These are phyloP conservation scores for Caenorhabditis remanei DNA, from an alignment of 1,140 invertebrate species.

Conservation along the genomic window DNA sequence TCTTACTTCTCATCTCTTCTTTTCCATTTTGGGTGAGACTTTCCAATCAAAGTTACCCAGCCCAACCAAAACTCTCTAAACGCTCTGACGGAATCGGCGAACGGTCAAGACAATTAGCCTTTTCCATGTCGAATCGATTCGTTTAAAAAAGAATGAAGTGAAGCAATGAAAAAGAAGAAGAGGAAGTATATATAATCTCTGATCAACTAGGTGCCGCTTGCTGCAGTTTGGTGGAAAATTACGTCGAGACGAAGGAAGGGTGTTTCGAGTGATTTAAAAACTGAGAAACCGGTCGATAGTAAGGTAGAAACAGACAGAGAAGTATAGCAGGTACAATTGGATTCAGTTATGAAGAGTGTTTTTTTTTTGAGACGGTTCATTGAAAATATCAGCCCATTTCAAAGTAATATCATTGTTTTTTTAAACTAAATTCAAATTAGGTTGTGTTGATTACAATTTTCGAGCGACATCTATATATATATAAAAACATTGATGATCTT, in stretches of 20 bases:
- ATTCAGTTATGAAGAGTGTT: too few relatives aligned
- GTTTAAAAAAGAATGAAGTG: not conserved
- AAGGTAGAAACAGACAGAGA: not conserved
- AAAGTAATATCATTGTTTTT: too few relatives aligned
- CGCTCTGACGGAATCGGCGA: not conserved
- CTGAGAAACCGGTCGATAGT: conserved; percentile 32
- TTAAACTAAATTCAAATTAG: too few relatives aligned
- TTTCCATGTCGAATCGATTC: not conserved
- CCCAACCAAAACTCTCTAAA: too few relatives aligned
- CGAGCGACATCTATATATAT: too few relatives aligned
- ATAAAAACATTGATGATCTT: not conserved
- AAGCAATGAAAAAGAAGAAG: not conserved
- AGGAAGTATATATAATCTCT: conserved; percentile 49
- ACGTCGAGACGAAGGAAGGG: conserved; percentile 43
- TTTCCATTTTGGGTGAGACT: too few relatives aligned
- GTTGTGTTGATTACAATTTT: too few relatives aligned
- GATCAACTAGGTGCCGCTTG: conserved; percentile 30
- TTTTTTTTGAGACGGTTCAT: too few relatives aligned
- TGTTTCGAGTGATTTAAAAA: conserved; percentile 42
- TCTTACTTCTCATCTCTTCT: not conserved
- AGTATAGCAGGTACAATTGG: not conserved
- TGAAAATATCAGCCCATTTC: too few relatives aligned
- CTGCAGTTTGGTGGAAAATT: conserved; percentile 32
- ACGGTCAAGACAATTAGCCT: not conserved
- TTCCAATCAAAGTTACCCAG: too few relatives aligned